Conservation (phyloP, 2,113 vertebrate genomes). For the Sialia sialis region DNA sequence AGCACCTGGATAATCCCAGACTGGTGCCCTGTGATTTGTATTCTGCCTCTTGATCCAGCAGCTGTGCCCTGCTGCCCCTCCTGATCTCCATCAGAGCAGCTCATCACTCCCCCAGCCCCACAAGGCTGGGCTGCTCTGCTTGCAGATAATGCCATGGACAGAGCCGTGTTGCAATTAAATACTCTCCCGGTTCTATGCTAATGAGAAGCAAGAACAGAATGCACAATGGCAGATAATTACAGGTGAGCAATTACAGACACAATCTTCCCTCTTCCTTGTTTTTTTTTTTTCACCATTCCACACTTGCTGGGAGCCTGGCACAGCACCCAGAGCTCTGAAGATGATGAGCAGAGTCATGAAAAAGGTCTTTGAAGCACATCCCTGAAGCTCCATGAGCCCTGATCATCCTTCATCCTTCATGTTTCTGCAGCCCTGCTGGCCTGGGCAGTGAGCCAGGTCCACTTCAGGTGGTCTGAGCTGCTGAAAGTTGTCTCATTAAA, state of each 20-base stretch:
- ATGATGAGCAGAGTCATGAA: background rate
- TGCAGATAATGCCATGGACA: background rate
- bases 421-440: background rate
- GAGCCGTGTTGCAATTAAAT: background rate
- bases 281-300: background rate
- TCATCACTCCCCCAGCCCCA: background rate
- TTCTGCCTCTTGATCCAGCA: background rate
- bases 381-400: background rate
- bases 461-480: background rate
- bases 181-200: background rate
- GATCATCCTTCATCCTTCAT: rapidly evolving
- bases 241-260: background rate
- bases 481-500: background rate
- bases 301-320: background rate
- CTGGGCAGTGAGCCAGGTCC: background rate
- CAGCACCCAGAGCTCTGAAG: background rate
- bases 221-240: background rate
- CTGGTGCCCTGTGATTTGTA: background rate
- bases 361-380: background rate
- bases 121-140: background rate
- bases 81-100: background rate
- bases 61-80: background rate
- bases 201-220: background rate
- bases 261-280: background rate
- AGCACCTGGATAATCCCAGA: rapidly evolving